These are phyloP conservation scores for Semaprochilodus insignis DNA, from an alignment of 2,797 vertebrate genomes.

Conservation along the genomic window DNA sequence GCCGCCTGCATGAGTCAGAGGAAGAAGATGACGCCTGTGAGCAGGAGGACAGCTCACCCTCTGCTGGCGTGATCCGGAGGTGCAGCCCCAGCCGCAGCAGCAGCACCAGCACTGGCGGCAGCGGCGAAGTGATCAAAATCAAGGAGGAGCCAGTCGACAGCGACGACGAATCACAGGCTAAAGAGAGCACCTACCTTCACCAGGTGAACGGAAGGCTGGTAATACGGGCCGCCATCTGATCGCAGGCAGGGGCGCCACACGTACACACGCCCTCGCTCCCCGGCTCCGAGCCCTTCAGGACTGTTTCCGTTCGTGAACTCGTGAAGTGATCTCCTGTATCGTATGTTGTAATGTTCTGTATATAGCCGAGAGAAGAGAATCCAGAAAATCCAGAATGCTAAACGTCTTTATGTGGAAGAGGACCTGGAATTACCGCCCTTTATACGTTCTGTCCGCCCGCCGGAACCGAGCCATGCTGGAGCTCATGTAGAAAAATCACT, in stretches of 20 bases:
- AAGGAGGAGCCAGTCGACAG: constrained; percentile 95
- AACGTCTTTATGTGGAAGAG: constrained; percentile 67
- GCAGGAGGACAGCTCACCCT: constrained; percentile 88
- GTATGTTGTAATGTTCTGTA: constrained; percentile 78
- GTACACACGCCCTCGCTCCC: constrained; percentile 14
- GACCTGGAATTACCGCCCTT: constrained; percentile 54
- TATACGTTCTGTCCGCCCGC: constrained; percentile 45
- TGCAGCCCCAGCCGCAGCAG: constrained; percentile 84
- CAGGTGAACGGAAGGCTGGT: constrained; percentile 98
- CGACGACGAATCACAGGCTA: constrained; percentile 90
- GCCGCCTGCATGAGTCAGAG: constrained; percentile 93
- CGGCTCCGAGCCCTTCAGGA: constrained; percentile 43
- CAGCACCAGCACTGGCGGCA: constrained; percentile 82
- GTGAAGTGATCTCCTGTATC: constrained; percentile 80
- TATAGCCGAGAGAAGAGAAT: constrained; percentile 71
- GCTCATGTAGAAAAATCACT: constrained; percentile 35
- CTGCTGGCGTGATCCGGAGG: constrained; percentile 82
- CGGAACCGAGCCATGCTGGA: constrained; percentile 18
- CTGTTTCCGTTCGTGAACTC: constrained; percentile 71
- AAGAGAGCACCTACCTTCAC: constrained; percentile 93
- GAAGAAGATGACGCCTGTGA: constrained; percentile 75
- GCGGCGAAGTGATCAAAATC: constrained; percentile 88
- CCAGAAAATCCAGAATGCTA: constrained; percentile 62
- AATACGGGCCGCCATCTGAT: constrained; percentile 97
- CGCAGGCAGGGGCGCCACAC: constrained; percentile 2